Evolutionary conservation across 2,888 invertebrate genomes (phyloP).

Genomic region (Lasioglossum leucozonium): DNA sequence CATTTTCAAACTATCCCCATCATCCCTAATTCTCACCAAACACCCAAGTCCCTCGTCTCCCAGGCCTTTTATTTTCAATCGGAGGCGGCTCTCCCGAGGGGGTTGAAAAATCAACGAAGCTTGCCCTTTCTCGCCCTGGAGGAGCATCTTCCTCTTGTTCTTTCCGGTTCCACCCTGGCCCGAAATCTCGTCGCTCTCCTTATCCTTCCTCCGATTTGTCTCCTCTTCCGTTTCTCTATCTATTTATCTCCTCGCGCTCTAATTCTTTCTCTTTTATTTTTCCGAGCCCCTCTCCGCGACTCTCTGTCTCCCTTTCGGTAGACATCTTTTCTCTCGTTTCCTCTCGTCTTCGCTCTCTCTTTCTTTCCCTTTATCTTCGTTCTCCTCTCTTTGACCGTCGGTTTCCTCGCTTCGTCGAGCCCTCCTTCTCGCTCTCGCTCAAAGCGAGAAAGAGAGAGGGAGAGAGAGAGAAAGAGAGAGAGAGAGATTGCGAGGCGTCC

Average conservation of each 20-base stretch:
- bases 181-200: background rate
- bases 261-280: constrained; percentile 42
- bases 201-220: background rate
- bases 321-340: background rate
- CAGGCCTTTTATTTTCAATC: background rate
- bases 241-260: constrained; percentile 49
- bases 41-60: background rate
- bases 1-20: background rate
- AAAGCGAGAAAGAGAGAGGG: background rate
- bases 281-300: background rate
- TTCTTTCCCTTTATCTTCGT: background rate
- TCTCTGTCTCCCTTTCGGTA: background rate
- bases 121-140: constrained; percentile 3
- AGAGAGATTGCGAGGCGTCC: constrained; percentile 31
- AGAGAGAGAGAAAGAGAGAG: background rate
- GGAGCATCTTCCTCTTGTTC: background rate
- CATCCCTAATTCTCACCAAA: background rate
- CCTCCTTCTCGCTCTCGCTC: background rate
- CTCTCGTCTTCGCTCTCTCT: background rate
- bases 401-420: background rate
- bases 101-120: constrained; percentile 3
- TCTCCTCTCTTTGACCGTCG: background rate
- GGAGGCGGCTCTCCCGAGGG: background rate
- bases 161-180: background rate
- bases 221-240: constrained; percentile 17